A percentile compares a stretch with the other conserved stretches of the same genome.
Conservation (phyloP, 2,888 invertebrate genomes). For the Theodoxus fluviatilis region DNA sequence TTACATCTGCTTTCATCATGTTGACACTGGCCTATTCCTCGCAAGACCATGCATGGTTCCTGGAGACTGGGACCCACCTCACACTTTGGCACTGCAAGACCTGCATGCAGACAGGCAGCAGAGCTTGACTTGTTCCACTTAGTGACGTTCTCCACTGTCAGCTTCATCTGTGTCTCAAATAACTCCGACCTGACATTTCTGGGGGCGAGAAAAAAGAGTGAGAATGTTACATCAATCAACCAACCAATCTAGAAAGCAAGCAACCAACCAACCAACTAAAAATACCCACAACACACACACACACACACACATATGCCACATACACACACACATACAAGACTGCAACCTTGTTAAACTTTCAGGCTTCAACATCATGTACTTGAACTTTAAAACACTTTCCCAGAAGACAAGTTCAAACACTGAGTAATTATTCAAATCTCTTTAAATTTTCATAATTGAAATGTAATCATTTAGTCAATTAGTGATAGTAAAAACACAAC, state of each 20-base stretch:
- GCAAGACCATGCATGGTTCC: too few relatives aligned
- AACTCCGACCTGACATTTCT: constrained; percentile 71
- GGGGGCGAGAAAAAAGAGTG: constrained; percentile 31
- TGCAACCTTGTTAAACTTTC: too few relatives aligned
- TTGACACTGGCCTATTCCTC: too few relatives aligned
- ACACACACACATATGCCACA: too few relatives aligned
- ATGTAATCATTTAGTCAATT: too few relatives aligned
- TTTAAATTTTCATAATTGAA: too few relatives aligned
- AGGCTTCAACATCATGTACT: too few relatives aligned
- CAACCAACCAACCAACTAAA: not conserved
- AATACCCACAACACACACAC: too few relatives aligned
- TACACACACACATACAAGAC: too few relatives aligned
- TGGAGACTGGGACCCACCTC: constrained; percentile 59
- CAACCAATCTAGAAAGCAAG: not conserved
- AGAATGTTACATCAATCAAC: not conserved
- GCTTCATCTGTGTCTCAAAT: constrained; percentile 58
- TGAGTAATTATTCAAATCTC: too few relatives aligned
- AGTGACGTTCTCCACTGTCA: constrained; percentile 46
- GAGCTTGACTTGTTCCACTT: constrained; percentile 33
- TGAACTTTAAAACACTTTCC: not conserved
- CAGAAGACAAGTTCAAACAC: not conserved
- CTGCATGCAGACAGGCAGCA: constrained; percentile 51
- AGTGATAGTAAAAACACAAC: too few relatives aligned
- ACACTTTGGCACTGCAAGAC: constrained; percentile 61
- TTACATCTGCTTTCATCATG: too few relatives aligned